These are phyloP conservation scores for Harpagus bidentatus DNA, from an alignment of 2,113 vertebrate species.

Conservation along the genomic window DNA sequence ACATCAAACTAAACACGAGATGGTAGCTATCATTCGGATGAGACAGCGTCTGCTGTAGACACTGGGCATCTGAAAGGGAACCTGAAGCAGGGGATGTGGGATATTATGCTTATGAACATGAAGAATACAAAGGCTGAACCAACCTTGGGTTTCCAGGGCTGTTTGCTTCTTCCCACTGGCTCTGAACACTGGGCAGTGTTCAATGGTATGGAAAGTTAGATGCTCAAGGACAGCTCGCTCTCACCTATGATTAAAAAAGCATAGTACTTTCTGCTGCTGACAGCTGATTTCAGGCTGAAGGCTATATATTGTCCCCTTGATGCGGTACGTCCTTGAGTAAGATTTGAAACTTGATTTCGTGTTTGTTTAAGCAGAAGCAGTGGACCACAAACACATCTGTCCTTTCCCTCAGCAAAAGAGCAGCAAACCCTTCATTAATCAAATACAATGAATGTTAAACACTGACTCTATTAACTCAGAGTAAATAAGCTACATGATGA, in stretches of 20 bases:
- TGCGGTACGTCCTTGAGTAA: neutral
- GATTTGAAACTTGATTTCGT: neutral
- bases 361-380: constrained; percentile 31
- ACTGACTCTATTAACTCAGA: neutral
- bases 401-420: constrained; percentile 15
- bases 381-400: neutral
- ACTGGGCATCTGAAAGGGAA: neutral
- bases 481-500: constrained; percentile 29
- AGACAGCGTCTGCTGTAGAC: neutral
- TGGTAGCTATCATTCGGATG: neutral
- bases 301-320: neutral
- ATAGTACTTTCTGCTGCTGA: neutral
- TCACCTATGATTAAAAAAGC: neutral
- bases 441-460: constrained; percentile 33
- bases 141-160: neutral
- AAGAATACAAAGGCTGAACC: neutral
- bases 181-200: neutral
- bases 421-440: constrained; percentile 41
- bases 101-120: neutral
- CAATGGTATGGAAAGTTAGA: neutral
- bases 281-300: constrained; percentile 11
- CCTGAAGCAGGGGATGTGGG: neutral
- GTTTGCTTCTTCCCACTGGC: neutral
- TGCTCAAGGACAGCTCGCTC: neutral
- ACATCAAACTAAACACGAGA: neutral